These are phyloP conservation scores for Nettapus auritus DNA, from an alignment of 2,113 vertebrate species.

Conservation along the genomic window DNA sequence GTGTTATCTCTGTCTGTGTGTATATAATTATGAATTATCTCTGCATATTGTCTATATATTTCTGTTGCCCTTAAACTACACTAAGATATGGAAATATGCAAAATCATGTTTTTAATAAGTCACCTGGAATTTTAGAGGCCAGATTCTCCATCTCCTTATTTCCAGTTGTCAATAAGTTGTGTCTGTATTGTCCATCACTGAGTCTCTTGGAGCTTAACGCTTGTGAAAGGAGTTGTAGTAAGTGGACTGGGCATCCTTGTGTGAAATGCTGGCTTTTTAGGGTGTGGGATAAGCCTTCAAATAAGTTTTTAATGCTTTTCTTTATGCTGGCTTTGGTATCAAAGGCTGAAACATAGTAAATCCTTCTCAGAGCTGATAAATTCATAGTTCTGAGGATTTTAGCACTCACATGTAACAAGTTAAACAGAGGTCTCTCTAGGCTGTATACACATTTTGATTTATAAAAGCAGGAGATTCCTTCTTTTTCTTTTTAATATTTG, in stretches of 20 bases:
- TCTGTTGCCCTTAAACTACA: not conserved
- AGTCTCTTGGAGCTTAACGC: not conserved
- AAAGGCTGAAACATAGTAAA: not conserved
- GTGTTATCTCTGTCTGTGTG: no score
- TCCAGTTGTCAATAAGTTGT: not conserved
- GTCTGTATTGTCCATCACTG: fast-evolving
- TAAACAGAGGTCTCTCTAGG: not conserved
- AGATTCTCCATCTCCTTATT: not conserved
- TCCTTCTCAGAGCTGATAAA: not conserved
- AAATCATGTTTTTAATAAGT: not conserved
- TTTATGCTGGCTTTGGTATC: not conserved
- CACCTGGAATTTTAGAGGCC: not conserved
- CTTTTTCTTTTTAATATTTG: not conserved
- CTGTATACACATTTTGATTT: not conserved
- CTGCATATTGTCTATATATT: no score
- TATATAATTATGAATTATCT: no score
- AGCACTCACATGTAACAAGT: not conserved
- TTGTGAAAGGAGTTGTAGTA: not conserved
- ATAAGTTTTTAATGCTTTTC: not conserved
- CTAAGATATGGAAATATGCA: not conserved
- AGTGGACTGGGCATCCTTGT: not conserved
- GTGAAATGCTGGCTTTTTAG: not conserved
- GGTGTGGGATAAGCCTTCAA: not conserved
- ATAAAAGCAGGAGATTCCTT: not conserved
- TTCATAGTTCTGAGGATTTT: not conserved